Conservation (phyloP, 1,140 invertebrate genomes). For the Calycopis cecrops region DNA sequence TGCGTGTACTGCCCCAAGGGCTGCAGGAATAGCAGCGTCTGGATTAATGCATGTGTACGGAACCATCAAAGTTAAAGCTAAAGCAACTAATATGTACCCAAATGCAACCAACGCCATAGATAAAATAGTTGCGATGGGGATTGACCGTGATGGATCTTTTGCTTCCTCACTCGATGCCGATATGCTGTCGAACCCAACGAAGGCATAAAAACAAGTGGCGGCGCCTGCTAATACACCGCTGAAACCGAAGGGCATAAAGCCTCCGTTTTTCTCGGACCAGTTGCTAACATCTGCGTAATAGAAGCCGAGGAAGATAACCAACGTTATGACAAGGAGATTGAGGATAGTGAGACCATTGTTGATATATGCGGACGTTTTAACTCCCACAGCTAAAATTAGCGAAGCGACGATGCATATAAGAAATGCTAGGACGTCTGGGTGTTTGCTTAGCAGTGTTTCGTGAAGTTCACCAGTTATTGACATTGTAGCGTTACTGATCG, state of each 20-base stretch:
- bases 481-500: slow-evolving; percentile 88
- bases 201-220: slow-evolving; percentile 93
- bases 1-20: slow-evolving; percentile 83
- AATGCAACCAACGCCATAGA: slow-evolving; percentile 87
- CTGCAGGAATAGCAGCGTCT: slow-evolving; percentile 89
- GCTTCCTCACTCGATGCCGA: slow-evolving; percentile 92
- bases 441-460: slow-evolving; percentile 81
- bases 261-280: slow-evolving; percentile 84
- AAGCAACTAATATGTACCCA: slow-evolving; percentile 87
- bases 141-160: slow-evolving; percentile 84
- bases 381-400: slow-evolving; percentile 84
- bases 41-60: slow-evolving; percentile 85
- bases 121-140: slow-evolving; percentile 86
- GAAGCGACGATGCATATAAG: slow-evolving; percentile 84
- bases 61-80: slow-evolving; percentile 89
- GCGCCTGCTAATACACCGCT: slow-evolving; percentile 86
- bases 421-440: slow-evolving; percentile 90
- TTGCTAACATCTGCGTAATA: slow-evolving; percentile 87
- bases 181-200: slow-evolving; percentile 89
- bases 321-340: slow-evolving; percentile 84
- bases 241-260: slow-evolving; percentile 89
- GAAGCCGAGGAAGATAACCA: slow-evolving; percentile 86
- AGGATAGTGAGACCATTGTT: slow-evolving; percentile 88
- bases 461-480: slow-evolving; percentile 82
- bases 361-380: slow-evolving; percentile 90